A percentile compares a stretch with the other conserved stretches of the same genome.
phyloP scores from a whole-genome alignment of 2,113 vertebrate species.

The Anthoscopus minutus region DNA sequence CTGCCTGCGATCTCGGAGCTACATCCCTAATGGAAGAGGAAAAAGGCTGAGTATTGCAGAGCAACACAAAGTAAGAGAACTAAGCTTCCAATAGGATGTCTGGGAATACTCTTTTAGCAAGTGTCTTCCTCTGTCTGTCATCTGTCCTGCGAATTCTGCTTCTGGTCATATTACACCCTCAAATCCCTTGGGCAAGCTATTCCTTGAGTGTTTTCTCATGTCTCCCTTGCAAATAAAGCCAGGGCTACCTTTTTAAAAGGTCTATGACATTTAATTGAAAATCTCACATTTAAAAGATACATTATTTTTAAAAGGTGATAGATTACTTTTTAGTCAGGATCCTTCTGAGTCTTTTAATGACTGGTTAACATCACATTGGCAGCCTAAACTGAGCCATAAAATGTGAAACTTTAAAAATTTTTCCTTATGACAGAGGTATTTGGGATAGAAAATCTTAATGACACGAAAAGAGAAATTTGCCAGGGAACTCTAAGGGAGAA shows the following conservation, averaged over 20 bases:
- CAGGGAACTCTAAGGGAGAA: slow-evolving; percentile 20
- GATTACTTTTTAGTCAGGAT: not conserved
- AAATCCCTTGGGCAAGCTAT: not conserved
- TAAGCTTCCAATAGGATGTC: not conserved
- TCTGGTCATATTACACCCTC: slow-evolving; percentile 11
- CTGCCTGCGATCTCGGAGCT: not conserved
- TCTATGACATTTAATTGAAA: not conserved
- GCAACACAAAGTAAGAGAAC: not conserved
- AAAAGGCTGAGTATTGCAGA: not conserved
- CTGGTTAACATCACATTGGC: slow-evolving; percentile 20
- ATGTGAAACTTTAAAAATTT: slow-evolving; percentile 25
- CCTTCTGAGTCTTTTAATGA: not conserved
- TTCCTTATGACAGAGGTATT: slow-evolving; percentile 48
- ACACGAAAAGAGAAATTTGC: slow-evolving; percentile 13
- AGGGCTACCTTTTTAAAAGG: not conserved
- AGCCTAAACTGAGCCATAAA: slow-evolving; percentile 8
- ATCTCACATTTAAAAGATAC: not conserved
- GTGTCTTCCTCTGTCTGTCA: not conserved
- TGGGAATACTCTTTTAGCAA: slow-evolving; percentile 15
- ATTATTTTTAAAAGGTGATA: not conserved
- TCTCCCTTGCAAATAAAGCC: not conserved
- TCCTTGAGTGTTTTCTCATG: not conserved
- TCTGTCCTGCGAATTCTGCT: not conserved
- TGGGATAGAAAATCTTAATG: slow-evolving; percentile 22
- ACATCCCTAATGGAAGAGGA: not conserved